Evolutionary conservation across 2,888 invertebrate species (phyloP), one percentile per base, ranked within the genome.

Genomic region (Tipula confusa): DNA sequence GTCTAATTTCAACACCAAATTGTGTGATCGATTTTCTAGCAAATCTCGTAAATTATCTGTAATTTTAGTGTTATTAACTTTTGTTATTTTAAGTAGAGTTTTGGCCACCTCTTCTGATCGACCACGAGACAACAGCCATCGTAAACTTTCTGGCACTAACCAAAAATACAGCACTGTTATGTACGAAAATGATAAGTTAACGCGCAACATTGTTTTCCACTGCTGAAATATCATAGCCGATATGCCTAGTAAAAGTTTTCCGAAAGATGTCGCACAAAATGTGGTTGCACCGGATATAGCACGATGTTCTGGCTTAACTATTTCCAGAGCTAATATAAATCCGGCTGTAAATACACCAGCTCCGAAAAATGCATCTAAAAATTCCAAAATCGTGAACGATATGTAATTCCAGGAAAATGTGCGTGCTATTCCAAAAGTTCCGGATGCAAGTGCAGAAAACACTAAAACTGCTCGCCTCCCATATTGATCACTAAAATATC

Each of bases 301-400:
- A 38, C 96, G 91, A 83, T 82, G 93, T 84, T 92, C 92, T 7
- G 94, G 94, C 0, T 95, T 95, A 29, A 95, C 93, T 89, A 95
- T 91, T 88, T 96, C 96, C 85, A 96, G 89, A 92, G 95, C 95
- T 86, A 94, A 89, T 86, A 96, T 93, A 87, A 94, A 95, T 84
- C 93, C 93, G 0, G 94, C 93, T 2, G 93, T 93, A 87, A 93
- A 95, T 11, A 94, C 92, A 0, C 94, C 94, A 28, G 94, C 92
- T 0, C 93, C 93, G 24, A 93, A 90, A 0, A 92, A 88, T 0
- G 95, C 93, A 87, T 95, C 95, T 1, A 95, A 86, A 83, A 95
- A 93, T 88, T 95, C 95, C 29, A 95, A 92, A 0, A 91, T 87
- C 36, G 94, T 86, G 88, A 95, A 95, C 91, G 92, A 92, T 85